phyloP scores from a whole-genome alignment of 2,797 vertebrate genomes.

The Hyperoplus immaculatus region DNA sequence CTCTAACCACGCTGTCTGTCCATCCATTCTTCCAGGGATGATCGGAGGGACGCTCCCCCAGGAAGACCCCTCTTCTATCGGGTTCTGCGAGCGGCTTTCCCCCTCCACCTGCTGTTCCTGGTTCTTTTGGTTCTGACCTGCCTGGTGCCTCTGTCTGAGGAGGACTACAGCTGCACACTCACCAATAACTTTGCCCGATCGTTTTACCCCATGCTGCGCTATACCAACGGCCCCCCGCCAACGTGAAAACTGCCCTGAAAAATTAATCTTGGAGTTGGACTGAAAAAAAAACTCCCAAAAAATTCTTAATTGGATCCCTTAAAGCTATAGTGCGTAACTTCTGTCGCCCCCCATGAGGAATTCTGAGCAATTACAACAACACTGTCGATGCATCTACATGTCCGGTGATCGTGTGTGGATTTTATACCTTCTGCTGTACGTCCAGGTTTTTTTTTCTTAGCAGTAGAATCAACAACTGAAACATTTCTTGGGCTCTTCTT shows the following conservation, averaged over 20 bases:
- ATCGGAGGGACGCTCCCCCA: conserved; percentile 52
- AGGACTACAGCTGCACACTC: conserved; percentile 91
- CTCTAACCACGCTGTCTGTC: not conserved
- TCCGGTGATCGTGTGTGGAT: not conserved
- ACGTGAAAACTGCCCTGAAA: conserved; percentile 79
- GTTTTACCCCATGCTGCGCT: conserved; percentile 95
- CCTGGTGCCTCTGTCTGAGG: conserved; percentile 88
- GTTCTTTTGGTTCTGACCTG: conserved; percentile 90
- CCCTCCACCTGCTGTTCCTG: conserved; percentile 90
- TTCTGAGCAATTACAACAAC: no score
- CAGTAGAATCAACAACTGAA: no score
- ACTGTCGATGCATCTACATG: no score
- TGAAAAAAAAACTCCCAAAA: not conserved
- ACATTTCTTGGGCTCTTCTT: no score
- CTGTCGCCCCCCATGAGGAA: no score
- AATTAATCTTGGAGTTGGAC: not conserved
- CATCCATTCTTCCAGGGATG: conserved; percentile 73
- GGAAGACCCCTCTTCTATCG: conserved; percentile 87
- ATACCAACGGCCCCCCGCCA: conserved; percentile 94
- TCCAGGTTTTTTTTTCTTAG: no score
- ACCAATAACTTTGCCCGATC: conserved; percentile 96
- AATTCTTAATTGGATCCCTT: not conserved
- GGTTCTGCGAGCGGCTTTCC: conserved; percentile 89
- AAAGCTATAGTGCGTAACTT: no score
- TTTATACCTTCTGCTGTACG: not conserved